Conservation (phyloP, 2,888 invertebrate species). For the Eledone cirrhosa region DNA sequence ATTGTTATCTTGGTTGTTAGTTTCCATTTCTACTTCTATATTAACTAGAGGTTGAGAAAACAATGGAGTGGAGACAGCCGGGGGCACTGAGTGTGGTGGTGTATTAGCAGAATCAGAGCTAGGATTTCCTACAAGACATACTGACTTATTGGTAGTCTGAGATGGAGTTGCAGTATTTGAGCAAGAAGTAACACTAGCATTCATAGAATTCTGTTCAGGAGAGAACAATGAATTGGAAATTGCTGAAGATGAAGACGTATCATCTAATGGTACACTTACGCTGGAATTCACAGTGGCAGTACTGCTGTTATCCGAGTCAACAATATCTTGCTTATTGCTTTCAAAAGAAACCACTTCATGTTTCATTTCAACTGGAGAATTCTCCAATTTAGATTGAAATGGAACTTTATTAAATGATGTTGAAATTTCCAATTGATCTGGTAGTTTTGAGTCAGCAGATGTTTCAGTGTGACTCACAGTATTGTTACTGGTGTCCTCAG, state of each 20-base stretch:
- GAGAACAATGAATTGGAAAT: neutral
- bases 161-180: slow-evolving; percentile 10
- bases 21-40: too few species aligned
- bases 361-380: neutral
- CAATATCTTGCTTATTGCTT: slow-evolving; percentile 25
- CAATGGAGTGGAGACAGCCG: neutral
- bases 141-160: neutral
- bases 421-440: neutral
- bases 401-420: neutral
- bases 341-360: slow-evolving; percentile 26
- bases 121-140: too few species aligned
- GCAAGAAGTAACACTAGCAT: slow-evolving; percentile 14
- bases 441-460: neutral
- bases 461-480: neutral
- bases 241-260: neutral
- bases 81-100: slow-evolving; percentile 4
- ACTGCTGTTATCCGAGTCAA: slow-evolving; percentile 2
- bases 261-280: neutral
- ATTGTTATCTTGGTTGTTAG: too few species aligned
- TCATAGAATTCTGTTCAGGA: slow-evolving; percentile 1
- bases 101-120: slow-evolving; percentile 14
- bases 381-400: slow-evolving; percentile 14
- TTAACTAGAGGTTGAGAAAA: too few species aligned
- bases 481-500: neutral
- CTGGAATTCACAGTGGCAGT: neutral